Evolutionary conservation across 2,797 vertebrate species (phyloP), one percentile per base, ranked within the genome.

Genomic region (Pseudochirops corinnae): DNA sequence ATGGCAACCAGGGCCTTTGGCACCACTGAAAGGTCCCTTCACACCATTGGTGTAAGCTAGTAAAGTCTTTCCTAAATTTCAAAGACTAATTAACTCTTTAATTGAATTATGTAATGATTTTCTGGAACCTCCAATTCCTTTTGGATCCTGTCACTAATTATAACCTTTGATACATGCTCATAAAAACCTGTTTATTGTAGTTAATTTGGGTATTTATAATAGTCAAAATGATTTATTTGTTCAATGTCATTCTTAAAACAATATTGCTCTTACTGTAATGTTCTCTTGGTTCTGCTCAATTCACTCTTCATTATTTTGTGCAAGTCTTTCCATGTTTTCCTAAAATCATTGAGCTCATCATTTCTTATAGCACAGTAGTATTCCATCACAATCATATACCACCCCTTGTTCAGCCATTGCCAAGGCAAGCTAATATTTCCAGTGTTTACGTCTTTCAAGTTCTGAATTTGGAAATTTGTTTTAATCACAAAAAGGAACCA

Each of bases 401-500:
- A 16, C 33, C 16, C 39, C 18, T 82, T 82, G 67, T 91, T 33
- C 62, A 4, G 31, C 33, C 58, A 67, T 12, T 67, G 9, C 5
- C 67, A 62, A 18, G 13, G 90, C 21, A 90, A 67, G 55, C 55
- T 33, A 7, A 93, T 91, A 56, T 33, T 92, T 52, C 57, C n/a
- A 93, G 62, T 7, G 39, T n/a, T 14, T n/a, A 4, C 14, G 21
- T 6, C n/a, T 55, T 91, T 62, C n/a, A 7, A 28, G 16, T 50
- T 95, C 21, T 91, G 58, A 28, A 39, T n/a, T 92, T 9, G 28
- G 21, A 24, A 28, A 55, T 13, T 5, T 39, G 90, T 96, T 53
- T 90, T 87, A 91, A 93, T 92, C n/a, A 91, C 33, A 90, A 90
- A 94, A 56, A 14, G 39, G 14, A 94, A 11, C 52, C 90, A 67